A percentile compares a stretch with the other conserved stretches of the same genome.
These are phyloP conservation scores for Poecilia picta DNA, from an alignment of 2,797 vertebrate species.

Conservation along the genomic window DNA sequence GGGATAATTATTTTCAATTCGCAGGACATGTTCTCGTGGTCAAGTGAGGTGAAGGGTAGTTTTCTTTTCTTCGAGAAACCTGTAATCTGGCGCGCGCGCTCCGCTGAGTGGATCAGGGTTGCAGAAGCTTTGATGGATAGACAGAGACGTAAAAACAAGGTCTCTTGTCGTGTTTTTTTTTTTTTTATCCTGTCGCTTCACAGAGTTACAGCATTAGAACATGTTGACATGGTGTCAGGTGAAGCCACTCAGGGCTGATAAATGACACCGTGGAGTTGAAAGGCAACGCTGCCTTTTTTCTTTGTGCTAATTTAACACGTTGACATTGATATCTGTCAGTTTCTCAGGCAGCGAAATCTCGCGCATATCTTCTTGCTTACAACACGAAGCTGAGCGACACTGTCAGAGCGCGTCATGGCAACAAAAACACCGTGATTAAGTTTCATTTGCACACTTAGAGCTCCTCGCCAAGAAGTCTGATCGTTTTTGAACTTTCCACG, in stretches of 20 bases:
- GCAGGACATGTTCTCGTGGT: slow-evolving; percentile 17
- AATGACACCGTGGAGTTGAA: slow-evolving; percentile 54
- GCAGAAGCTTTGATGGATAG: slow-evolving; percentile 64
- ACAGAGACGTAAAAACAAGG: slow-evolving; percentile 51
- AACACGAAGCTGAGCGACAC: neutral
- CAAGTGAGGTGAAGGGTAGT: slow-evolving; percentile 46
- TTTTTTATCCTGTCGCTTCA: slow-evolving; percentile 19
- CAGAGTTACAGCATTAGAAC: slow-evolving; percentile 33
- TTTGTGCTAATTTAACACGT: slow-evolving; percentile 49
- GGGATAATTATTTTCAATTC: slow-evolving; percentile 11
- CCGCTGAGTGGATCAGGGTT: slow-evolving; percentile 32
- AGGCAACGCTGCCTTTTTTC: slow-evolving; percentile 62
- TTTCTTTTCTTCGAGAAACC: slow-evolving; percentile 1
- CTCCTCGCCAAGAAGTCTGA: neutral
- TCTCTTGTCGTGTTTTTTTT: slow-evolving; percentile 27
- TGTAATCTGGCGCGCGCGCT: slow-evolving; percentile 1
- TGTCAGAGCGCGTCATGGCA: no score
- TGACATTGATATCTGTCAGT: slow-evolving; percentile 66
- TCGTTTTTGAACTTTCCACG: neutral
- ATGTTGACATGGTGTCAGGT: slow-evolving; percentile 49
- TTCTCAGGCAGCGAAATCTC: slow-evolving; percentile 19
- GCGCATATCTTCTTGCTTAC: neutral
- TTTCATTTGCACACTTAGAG: neutral
- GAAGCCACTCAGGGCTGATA: slow-evolving; percentile 54
- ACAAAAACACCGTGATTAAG: neutral